Conservation (phyloP, 30 jellyfish, hydroid and myxozoan species). For the Clytia hemisphaerica region DNA sequence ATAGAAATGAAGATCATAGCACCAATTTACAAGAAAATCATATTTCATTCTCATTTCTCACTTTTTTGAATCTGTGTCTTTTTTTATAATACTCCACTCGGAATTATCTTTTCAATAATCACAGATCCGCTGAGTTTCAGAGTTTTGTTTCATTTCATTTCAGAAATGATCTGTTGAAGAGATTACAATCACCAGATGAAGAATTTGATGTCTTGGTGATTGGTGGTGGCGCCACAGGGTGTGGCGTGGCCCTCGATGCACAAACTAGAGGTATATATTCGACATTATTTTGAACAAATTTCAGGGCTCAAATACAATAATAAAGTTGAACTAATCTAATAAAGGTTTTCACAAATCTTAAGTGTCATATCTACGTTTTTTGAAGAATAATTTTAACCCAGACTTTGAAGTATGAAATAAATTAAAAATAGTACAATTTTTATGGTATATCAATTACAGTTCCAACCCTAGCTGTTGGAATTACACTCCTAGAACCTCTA, state of each 20-base stretch:
- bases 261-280: constrained; percentile 58
- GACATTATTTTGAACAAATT: neutral
- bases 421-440: no score
- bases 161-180: constrained; percentile 48
- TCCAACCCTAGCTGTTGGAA: no score
- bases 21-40: no score
- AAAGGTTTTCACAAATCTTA: neutral
- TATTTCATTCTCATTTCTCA: no score
- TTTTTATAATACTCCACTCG: no score
- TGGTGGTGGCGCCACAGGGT: constrained; percentile 99
- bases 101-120: no score
- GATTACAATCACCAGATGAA: constrained; percentile 24
- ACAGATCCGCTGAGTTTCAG: neutral
- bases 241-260: constrained; percentile 98
- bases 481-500: no score
- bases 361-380: neutral
- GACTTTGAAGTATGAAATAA: neutral
- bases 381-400: neutral
- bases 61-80: no score
- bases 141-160: neutral
- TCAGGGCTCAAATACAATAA: no score
- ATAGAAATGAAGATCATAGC: no score
- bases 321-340: neutral
- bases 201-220: constrained; percentile 91
- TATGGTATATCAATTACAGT: no score